Base-by-base conservation (phyloP, 1,140 invertebrate genomes). In the Dendrolimus punctatus region DNA sequence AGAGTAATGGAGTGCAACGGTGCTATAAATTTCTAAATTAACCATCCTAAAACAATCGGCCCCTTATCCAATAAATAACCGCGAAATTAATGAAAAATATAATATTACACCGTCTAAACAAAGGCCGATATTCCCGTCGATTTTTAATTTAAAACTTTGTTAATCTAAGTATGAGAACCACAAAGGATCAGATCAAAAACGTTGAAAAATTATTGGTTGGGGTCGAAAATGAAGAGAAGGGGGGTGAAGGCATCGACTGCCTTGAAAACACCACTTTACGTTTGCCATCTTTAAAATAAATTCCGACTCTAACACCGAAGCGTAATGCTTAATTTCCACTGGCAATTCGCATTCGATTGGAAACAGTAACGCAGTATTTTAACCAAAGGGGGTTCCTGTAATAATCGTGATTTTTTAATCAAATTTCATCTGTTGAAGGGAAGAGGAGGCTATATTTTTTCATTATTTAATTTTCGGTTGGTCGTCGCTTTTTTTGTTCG, bases 321-420 rank as follows among this genome's bases (percentile, higher is more conserved):
- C 6, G 53, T 66, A 83, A 40, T 46, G 61, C 53, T 51, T 8
- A 58, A 10, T 57, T 45, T 72, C 6, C 38, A 6, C 46, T 58
- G 39, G 8, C 8, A 50, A 9, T 23, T 3, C 4, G 6, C 53
- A 58, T 48, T 44, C 46, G 6, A 51, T 23, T 8, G 54, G 58
- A 62, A 54, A 47, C 36, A 61, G 52, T 71, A 64, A 65, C 38
- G n/a, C 23, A 52, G 55, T 63, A 69, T 73, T 71, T 73, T 68
- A 63, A 70, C 67, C 62, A 71, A 73, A 67, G 75, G 80, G 76
- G 72, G 70, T 68, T 56, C 56, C 57, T 67, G 80, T 80, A 85
- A 85, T 85, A 84, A 85, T 85, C 80, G 82, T 85, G 82, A 85
- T 85, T 85, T 85, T 84, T 85, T 84, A 85, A 84, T 84, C 80